A percentile compares a stretch with the other conserved stretches of the same genome.
Conservation (phyloP, 2,113 vertebrate genomes). For the Hippocampus barbouri region DNA sequence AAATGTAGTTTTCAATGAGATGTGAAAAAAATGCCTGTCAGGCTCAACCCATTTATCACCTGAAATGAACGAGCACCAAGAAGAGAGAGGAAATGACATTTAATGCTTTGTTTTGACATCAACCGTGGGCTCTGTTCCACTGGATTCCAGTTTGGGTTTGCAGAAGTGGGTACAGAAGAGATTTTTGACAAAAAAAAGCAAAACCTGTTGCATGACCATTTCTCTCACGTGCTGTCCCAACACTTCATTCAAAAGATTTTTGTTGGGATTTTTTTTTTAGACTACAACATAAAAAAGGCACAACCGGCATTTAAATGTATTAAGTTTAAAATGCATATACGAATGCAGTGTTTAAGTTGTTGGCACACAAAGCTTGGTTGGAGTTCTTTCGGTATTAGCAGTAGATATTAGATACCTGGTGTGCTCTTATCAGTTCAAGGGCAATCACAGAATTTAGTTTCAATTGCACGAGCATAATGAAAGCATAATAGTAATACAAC, state of each 20-base stretch:
- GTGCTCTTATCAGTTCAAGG: background rate
- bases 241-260: background rate
- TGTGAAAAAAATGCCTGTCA: slow-evolving; percentile 52
- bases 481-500: slow-evolving; percentile 33
- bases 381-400: background rate
- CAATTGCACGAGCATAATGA: slow-evolving; percentile 2
- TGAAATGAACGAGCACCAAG: slow-evolving; percentile 17
- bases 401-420: background rate
- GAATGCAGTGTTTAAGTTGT: slow-evolving; percentile 3
- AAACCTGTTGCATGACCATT: slow-evolving; percentile 6
- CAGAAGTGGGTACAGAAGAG: slow-evolving; percentile 10
- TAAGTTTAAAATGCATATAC: slow-evolving; percentile 21
- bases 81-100: slow-evolving; percentile 27
- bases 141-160: slow-evolving; percentile 9
- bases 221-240: background rate
- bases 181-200: background rate
- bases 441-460: background rate
- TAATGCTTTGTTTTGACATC: slow-evolving; percentile 49
- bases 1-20: slow-evolving; percentile 42
- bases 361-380: background rate
- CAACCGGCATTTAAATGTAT: slow-evolving; percentile 10
- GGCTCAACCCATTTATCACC: background rate
- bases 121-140: background rate
- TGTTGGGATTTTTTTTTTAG: background rate
- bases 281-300: slow-evolving; percentile 11